These are phyloP conservation scores for Eumerus sabulonum DNA, from an alignment of 2,888 invertebrate species.

Conservation along the genomic window DNA sequence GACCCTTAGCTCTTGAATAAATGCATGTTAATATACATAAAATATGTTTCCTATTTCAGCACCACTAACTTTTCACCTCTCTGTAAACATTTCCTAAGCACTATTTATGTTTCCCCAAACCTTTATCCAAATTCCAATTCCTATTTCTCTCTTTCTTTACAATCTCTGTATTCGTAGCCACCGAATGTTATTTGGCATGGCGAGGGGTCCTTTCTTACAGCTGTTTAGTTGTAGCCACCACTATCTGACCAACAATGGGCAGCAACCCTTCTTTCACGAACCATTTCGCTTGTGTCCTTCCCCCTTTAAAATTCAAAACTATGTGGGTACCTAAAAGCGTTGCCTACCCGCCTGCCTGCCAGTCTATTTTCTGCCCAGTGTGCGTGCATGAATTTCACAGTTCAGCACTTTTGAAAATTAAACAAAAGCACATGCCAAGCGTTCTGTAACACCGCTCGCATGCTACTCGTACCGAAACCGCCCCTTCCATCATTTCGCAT, in stretches of 20 bases:
- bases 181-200: too few relatives aligned
- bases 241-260: constrained; percentile 49
- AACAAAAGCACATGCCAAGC: constrained; percentile 67
- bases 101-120: constrained; percentile 22
- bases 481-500: constrained; percentile 47
- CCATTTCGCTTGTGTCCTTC: constrained; percentile 65
- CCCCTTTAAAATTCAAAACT: constrained; percentile 64
- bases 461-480: constrained; percentile 19
- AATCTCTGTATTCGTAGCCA: constrained; percentile 13
- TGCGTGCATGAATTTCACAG: constrained; percentile 69
- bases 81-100: constrained; percentile 38
- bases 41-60: constrained; percentile 41
- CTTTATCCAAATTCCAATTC: constrained; percentile 25
- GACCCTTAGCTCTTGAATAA: constrained; percentile 40
- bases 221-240: constrained; percentile 3
- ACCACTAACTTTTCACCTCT: constrained; percentile 53
- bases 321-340: constrained; percentile 60
- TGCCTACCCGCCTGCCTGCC: not conserved
- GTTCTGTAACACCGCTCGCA: constrained; percentile 57
- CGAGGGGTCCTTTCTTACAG: too few relatives aligned
- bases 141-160: constrained; percentile 36
- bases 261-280: constrained; percentile 67
- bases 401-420: constrained; percentile 69
- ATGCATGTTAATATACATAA: constrained; percentile 34
- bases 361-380: constrained; percentile 23